A percentile compares a stretch with the other conserved stretches of the same genome.
Conservation (phyloP, 2,113 vertebrate species). For the Lasiurus borealis region DNA sequence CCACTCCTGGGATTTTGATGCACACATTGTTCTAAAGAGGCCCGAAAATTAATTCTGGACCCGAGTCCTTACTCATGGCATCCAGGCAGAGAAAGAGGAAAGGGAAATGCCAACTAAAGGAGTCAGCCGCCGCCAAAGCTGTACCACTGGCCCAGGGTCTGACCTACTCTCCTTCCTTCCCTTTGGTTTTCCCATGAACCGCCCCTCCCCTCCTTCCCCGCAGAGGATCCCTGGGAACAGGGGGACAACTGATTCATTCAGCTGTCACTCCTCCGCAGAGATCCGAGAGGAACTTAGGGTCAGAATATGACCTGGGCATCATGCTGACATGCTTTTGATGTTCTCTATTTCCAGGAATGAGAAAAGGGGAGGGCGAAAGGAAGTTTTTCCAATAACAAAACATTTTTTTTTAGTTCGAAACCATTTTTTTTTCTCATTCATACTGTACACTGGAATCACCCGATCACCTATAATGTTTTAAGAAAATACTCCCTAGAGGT, state of each 20-base stretch:
- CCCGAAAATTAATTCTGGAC: slow-evolving; percentile 14
- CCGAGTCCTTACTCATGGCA: not conserved
- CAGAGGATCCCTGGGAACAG: not conserved
- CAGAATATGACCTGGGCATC: not conserved
- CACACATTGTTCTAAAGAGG: not conserved
- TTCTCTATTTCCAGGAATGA: slow-evolving; percentile 27
- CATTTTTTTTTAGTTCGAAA: slow-evolving; percentile 41
- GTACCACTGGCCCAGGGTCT: not conserved
- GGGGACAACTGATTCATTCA: slow-evolving; percentile 27
- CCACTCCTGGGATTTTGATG: not conserved
- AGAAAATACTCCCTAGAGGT: not conserved
- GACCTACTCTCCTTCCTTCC: not conserved
- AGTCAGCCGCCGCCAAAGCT: not conserved
- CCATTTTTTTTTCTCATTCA: not conserved
- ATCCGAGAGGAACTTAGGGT: not conserved
- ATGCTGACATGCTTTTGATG: not conserved
- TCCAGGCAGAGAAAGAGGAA: not conserved
- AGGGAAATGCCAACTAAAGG: slow-evolving; percentile 23
- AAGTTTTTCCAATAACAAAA: not conserved
- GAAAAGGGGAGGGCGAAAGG: not conserved
- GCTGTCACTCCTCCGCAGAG: not conserved
- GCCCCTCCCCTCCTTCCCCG: no score
- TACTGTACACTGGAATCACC: not conserved
- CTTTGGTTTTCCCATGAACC: not conserved
- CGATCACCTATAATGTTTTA: not conserved